Evolutionary conservation across 2,113 vertebrate species (phyloP).

Genomic region (Xenopus tropicalis): DNA sequence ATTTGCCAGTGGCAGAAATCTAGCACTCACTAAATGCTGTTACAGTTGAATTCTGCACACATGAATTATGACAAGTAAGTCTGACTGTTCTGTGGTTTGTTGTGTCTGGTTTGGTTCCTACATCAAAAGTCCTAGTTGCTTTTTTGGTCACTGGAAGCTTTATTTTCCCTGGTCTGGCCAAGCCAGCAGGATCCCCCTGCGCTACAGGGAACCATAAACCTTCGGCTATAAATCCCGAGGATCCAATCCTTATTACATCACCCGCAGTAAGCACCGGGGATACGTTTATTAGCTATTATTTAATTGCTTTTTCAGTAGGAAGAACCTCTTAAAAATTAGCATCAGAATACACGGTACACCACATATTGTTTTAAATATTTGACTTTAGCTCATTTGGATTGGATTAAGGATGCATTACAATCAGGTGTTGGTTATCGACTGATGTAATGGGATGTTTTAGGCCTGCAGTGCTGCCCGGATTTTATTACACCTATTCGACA

Average conservation of each 20-base stretch:
- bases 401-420: constrained; percentile 46
- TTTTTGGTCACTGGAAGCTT: constrained; percentile 71
- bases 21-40: constrained; percentile 59
- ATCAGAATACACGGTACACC: constrained; percentile 33
- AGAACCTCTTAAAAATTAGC: constrained; percentile 63
- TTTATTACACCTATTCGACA: constrained; percentile 42
- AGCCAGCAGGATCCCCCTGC: constrained; percentile 73
- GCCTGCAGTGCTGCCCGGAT: constrained; percentile 49
- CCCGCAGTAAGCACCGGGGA: constrained; percentile 59
- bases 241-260: constrained; percentile 66
- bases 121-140: constrained; percentile 69
- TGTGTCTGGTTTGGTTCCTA: constrained; percentile 82
- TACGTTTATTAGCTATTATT: constrained; percentile 67
- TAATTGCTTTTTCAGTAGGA: constrained; percentile 72
- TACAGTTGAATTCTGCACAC: constrained; percentile 66
- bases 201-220: constrained; percentile 66
- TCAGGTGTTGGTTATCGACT: constrained; percentile 44
- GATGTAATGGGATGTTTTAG: constrained; percentile 50
- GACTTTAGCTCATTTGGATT: constrained; percentile 46
- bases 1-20: constrained; percentile 61
- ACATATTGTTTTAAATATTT: constrained; percentile 2
- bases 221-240: constrained; percentile 60
- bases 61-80: constrained; percentile 72
- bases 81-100: constrained; percentile 77
- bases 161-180: constrained; percentile 69